Evolutionary conservation across 2,888 invertebrate genomes (phyloP), one percentile per base, ranked within the genome.

Genomic region (Caenorhabditis zanzibari): DNA sequence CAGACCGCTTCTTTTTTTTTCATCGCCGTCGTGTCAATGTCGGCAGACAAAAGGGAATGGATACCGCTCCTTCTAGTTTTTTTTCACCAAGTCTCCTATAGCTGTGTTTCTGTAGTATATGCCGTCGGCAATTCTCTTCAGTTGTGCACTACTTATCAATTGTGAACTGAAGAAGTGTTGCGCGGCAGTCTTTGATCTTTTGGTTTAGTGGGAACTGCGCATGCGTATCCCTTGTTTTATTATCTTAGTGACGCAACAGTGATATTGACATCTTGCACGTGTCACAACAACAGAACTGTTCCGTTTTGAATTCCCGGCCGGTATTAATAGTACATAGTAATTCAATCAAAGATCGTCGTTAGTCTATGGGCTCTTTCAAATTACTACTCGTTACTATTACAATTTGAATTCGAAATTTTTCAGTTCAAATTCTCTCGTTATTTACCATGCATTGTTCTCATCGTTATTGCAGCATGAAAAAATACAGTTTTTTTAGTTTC

Each of bases 141-240:
- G 44, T 44, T 69, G 69, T 58, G 69, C 49, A 61, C 61, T 61
- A 61, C 52, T 52, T 66, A 66, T 68, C 68, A 52, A 38, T 35
- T 32, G 28, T 49, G 66, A 52, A 52, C 66, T 66, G 10, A 12
- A 35, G 49, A 66, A 35, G 5, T 35, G 44, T 38, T 32, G 47
- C 35, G 73, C 58, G 61, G 63, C 52, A 63, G 63, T 64, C 63
- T 74, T 74, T 74, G 63, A 74, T 63, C 63, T 73, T 14, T 35
- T 24, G 16, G 41, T 61, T 47, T 59, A 22, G 38, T 73, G 24
- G 49, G 24, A 22, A 22, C 28, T 61, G 47, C 49, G 41, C 32
- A 24, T 38, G 56, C 24, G 24, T 47, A 19, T 38, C 38, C 24
- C 38, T 16, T n/a, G 28, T 74, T 41, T 49, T 61, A 52, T 28